Base-by-base conservation (phyloP, 2,888 invertebrate species). In the Ormia ochracea region DNA sequence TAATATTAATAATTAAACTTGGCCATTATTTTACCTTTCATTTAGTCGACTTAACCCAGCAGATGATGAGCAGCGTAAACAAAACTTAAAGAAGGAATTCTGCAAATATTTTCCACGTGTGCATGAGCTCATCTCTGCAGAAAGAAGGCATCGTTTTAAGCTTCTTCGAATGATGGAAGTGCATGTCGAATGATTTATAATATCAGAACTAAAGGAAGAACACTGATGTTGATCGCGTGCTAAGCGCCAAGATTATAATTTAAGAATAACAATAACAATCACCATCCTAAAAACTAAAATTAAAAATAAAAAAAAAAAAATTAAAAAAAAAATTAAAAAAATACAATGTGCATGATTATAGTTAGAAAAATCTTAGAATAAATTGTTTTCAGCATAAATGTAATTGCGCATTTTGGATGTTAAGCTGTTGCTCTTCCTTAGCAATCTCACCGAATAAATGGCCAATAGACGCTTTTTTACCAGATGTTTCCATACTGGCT, bases 161-260 rank as follows among this genome's bases (percentile, higher is more conserved):
- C 0, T 1, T 7, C n/a, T 59, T 10, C n/a, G 6, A 23, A 48
- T 63, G 38, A 61, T 63, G 41, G 54, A 45, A 68, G 76, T 76
- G 80, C 80, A 80, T 80, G 80, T 76, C 76, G 68, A 68, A 76
- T 80, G 76, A 80, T 80, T 80, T 80, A 80, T 76, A 73, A 73
- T 80, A 80, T 80, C 80, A 80, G 52, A 66, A 72, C 80, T 68
- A 63, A 80, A 45, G 21, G 26, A 68, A 69, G 61, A 56, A 70
- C 66, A 66, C 66, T 73, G 72, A 78, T 76, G 81, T 76, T 69
- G 78, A 79, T 81, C 81, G 81, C 81, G 81, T 81, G 81, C 78
- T 81, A 79, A 81, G 78, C 72, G 81, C 81, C 78, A 69, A 76
- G 75, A 76, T 78, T 78, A 76, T 66, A 65, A 63, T 70, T 74